Conservation (phyloP, 2,113 vertebrate genomes). For the Ascaphus truei region DNA sequence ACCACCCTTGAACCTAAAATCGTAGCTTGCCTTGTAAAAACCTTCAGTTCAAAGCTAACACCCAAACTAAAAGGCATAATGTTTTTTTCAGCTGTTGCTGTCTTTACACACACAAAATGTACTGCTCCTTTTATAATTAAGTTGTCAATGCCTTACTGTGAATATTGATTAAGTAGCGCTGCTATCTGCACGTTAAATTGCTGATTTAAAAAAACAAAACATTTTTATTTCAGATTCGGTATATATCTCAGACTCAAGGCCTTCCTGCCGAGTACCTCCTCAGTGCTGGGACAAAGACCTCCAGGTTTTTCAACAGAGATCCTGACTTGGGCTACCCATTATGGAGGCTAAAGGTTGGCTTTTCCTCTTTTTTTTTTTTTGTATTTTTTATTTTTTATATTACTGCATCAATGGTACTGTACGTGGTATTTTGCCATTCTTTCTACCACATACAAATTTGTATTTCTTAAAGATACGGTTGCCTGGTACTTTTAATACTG, state of each 20-base stretch:
- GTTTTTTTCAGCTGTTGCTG: not conserved
- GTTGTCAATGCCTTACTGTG: not conserved
- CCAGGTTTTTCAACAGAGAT: slow-evolving; percentile 95
- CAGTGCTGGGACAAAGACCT: slow-evolving; percentile 95
- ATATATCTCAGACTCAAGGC: slow-evolving; percentile 97
- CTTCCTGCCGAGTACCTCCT: slow-evolving; percentile 95
- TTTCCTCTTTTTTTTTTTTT: slow-evolving; percentile 9
- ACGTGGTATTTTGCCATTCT: no score
- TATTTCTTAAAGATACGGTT: no score
- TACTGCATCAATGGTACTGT: no score
- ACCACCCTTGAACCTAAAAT: no score
- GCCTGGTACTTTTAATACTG: no score
- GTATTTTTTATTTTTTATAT: no score
- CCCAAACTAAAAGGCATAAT: not conserved
- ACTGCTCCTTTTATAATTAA: not conserved
- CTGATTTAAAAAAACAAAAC: no score
- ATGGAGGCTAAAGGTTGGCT: slow-evolving; percentile 92
- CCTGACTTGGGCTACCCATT: slow-evolving; percentile 91
- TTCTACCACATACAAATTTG: no score
- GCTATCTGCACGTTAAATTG: not conserved
- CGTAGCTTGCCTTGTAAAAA: no score
- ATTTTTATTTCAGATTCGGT: slow-evolving; percentile 79
- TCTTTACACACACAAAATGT: not conserved
- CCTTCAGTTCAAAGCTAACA: no score
- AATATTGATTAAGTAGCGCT: no score